Evolutionary conservation across 2,797 vertebrate species (phyloP).

Genomic region (Carcharodon carcharias): DNA sequence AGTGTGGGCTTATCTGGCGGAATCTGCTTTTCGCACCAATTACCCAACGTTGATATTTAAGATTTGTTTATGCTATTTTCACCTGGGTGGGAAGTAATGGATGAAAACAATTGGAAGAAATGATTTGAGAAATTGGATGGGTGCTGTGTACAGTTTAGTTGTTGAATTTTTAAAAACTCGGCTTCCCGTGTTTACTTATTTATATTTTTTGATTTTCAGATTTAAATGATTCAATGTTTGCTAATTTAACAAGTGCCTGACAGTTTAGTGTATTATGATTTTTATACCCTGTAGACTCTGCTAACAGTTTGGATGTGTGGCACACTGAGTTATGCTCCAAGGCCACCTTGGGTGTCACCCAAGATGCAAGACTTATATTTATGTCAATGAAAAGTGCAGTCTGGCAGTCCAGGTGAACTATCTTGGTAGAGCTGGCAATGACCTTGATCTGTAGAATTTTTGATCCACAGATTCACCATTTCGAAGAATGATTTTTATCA

Average conservation of each 20-base stretch:
- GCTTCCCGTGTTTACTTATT: not conserved
- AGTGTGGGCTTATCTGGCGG: not conserved
- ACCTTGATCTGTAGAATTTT: not conserved
- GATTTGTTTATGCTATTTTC: not conserved
- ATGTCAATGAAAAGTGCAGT: not conserved
- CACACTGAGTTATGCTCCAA: not conserved
- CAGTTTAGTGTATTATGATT: not conserved
- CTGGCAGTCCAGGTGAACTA: no score
- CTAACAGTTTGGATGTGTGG: not conserved
- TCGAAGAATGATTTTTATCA: not conserved
- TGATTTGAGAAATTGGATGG: not conserved
- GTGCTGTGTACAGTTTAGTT: not conserved
- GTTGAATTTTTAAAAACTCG: not conserved
- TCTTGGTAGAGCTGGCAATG: not conserved
- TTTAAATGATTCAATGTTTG: not conserved
- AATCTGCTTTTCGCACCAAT: not conserved
- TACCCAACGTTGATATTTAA: not conserved
- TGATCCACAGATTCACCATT: no score
- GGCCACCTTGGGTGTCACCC: not conserved
- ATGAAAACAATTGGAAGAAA: not conserved
- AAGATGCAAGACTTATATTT: not conserved
- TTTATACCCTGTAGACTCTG: not conserved
- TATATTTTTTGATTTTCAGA: not conserved
- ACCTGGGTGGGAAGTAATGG: not conserved
- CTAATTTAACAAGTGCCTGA: not conserved